These are phyloP conservation scores for Ornithoptera alexandrae DNA, from an alignment of 2,888 invertebrate species.

Conservation along the genomic window DNA sequence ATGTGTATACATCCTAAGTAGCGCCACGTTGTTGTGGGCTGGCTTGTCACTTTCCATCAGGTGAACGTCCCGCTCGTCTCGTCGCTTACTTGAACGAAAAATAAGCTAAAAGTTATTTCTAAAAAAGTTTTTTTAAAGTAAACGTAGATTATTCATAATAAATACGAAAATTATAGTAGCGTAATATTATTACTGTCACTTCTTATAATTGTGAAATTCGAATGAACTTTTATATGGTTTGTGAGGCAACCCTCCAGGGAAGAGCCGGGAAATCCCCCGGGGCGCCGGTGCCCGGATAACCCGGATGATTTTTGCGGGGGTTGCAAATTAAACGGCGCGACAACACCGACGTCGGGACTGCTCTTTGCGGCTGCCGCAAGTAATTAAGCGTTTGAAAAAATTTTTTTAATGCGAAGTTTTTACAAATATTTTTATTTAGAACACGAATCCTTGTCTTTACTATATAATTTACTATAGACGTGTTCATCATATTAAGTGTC, in stretches of 20 bases:
- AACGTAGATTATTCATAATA: too few species aligned
- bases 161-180: conserved; percentile 4
- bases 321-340: conserved; percentile 37
- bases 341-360: conserved; percentile 28
- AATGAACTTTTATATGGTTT: conserved; percentile 16
- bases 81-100: too few species aligned
- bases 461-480: too few species aligned
- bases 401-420: neutral
- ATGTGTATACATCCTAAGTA: too few species aligned
- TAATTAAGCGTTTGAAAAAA: conserved; percentile 4
- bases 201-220: conserved; percentile 7
- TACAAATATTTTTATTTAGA: too few species aligned
- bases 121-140: too few species aligned
- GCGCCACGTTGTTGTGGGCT: too few species aligned
- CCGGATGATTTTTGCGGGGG: conserved; percentile 30
- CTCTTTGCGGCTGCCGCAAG: conserved; percentile 3
- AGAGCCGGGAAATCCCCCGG: conserved; percentile 26
- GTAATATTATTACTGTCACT: conserved; percentile 1
- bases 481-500: too few species aligned
- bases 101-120: too few species aligned
- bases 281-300: conserved; percentile 29
- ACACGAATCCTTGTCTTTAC: too few species aligned
- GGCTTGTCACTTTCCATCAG: too few species aligned
- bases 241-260: conserved; percentile 1
- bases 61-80: too few species aligned